phyloP scores from a whole-genome alignment of 2,888 invertebrate genomes.

The Andrena chrysosceles region DNA sequence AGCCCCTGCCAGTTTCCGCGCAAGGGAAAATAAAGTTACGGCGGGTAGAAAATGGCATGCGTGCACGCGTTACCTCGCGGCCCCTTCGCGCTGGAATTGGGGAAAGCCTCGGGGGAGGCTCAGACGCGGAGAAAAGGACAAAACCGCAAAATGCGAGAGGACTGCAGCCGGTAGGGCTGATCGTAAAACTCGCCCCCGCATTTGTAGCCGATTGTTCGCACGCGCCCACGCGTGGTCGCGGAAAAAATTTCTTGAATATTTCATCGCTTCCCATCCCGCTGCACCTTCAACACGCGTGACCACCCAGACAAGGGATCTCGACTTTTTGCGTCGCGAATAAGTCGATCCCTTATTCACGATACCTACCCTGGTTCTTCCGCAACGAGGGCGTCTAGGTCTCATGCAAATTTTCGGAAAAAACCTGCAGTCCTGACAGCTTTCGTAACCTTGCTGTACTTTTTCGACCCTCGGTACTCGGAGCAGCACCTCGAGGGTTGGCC shows the following conservation, averaged over 20 bases:
- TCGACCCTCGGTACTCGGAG: too few species aligned
- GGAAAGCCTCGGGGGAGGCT: constrained; percentile 23
- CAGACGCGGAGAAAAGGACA: constrained; percentile 37
- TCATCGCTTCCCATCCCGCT: constrained; percentile 41
- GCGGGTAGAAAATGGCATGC: constrained; percentile 22
- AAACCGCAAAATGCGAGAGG: constrained; percentile 15
- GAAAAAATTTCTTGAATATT: constrained; percentile 62
- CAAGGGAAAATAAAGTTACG: neutral
- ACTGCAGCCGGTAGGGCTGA: constrained; percentile 26
- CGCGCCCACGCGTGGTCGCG: constrained; percentile 4
- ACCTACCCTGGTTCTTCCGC: neutral
- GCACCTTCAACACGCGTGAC: neutral
- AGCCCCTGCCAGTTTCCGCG: neutral
- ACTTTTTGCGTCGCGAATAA: constrained; percentile 19
- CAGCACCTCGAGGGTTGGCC: too few species aligned
- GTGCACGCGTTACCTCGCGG: constrained; percentile 21
- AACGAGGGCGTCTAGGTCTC: constrained; percentile 3
- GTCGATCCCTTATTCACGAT: constrained; percentile 48
- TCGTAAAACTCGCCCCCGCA: constrained; percentile 50
- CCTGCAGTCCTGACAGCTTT: neutral
- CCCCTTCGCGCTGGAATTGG: constrained; percentile 27
- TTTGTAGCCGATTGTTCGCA: constrained; percentile 55
- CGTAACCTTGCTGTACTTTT: too few species aligned
- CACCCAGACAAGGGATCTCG: neutral
- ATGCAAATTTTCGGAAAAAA: constrained; percentile 38